Evolutionary conservation across 1,140 invertebrate genomes (phyloP).

Genomic region (Drosophila ficusphila): DNA sequence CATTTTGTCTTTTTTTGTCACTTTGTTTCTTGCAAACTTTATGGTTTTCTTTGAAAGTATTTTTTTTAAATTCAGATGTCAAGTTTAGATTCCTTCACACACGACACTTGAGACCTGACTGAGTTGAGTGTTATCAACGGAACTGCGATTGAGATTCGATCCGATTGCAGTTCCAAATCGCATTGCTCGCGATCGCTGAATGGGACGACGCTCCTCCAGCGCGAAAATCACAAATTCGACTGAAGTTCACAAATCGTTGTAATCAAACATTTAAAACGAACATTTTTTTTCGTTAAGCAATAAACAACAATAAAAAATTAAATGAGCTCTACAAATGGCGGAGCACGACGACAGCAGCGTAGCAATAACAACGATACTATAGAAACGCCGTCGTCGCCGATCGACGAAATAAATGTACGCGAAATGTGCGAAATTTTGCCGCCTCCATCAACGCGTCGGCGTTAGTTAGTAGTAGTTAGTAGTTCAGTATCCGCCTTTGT

Average conservation of each 20-base stretch:
- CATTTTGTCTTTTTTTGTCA: slow-evolving; percentile 45
- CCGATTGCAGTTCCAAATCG: slow-evolving; percentile 64
- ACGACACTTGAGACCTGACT: slow-evolving; percentile 19
- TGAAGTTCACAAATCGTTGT: slow-evolving; percentile 83
- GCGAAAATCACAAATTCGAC: slow-evolving; percentile 81
- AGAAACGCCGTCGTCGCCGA: slow-evolving; percentile 34
- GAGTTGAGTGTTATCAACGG: slow-evolving; percentile 19
- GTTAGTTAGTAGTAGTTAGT: slow-evolving; percentile 46
- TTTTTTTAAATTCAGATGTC: not conserved
- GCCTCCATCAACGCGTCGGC: slow-evolving; percentile 45
- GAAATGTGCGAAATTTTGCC: slow-evolving; percentile 74
- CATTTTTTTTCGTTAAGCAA: slow-evolving; percentile 70
- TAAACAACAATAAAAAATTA: slow-evolving; percentile 82
- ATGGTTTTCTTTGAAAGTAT: not conserved
- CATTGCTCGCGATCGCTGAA: slow-evolving; percentile 48
- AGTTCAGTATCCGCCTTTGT: slow-evolving; percentile 9
- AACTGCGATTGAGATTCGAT: slow-evolving; percentile 45
- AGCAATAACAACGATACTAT: slow-evolving; percentile 31
- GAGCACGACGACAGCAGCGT: slow-evolving; percentile 52
- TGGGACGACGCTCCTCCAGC: slow-evolving; percentile 60
- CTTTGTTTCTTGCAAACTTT: not conserved
- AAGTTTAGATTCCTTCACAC: slow-evolving; percentile 11
- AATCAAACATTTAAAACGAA: slow-evolving; percentile 84
- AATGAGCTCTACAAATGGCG: slow-evolving; percentile 79
- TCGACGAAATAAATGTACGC: slow-evolving; percentile 27